These are phyloP conservation scores for Nipponia nippon DNA, from an alignment of 2,113 vertebrate genomes.

Conservation along the genomic window DNA sequence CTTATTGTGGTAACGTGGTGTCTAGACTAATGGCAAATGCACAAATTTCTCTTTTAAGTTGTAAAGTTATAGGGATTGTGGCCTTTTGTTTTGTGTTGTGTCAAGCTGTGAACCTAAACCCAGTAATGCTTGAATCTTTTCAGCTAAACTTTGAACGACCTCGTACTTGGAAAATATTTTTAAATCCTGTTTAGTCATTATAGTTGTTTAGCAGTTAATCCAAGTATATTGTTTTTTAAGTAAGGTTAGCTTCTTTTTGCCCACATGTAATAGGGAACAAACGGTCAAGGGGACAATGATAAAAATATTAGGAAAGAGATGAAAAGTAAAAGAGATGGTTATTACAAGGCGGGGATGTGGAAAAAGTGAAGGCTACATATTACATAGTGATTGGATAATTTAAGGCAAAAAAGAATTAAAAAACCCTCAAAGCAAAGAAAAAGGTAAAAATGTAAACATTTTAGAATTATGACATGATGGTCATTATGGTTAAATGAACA, in stretches of 20 bases:
- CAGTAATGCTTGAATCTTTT: background rate
- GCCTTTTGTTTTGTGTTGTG: background rate
- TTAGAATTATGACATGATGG: background rate
- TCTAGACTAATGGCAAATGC: background rate
- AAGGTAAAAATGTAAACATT: background rate
- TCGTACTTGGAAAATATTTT: slow-evolving; percentile 32
- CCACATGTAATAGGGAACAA: background rate
- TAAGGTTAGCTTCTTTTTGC: background rate
- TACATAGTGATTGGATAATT: background rate
- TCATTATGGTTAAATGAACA: background rate
- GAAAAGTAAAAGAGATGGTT: background rate
- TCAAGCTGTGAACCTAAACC: background rate
- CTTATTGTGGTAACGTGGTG: background rate
- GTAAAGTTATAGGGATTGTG: background rate
- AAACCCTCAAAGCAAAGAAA: background rate
- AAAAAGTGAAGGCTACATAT: background rate
- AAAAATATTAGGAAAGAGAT: background rate
- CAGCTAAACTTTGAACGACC: slow-evolving; percentile 15
- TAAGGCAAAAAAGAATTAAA: background rate
- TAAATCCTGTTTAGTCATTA: background rate
- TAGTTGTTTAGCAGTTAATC: background rate
- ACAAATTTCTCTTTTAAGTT: background rate
- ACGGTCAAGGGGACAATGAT: background rate
- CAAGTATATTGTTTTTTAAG: background rate
- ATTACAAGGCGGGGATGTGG: background rate